phyloP scores from a whole-genome alignment of 2,888 invertebrate genomes.

The Synergus itoensis region DNA sequence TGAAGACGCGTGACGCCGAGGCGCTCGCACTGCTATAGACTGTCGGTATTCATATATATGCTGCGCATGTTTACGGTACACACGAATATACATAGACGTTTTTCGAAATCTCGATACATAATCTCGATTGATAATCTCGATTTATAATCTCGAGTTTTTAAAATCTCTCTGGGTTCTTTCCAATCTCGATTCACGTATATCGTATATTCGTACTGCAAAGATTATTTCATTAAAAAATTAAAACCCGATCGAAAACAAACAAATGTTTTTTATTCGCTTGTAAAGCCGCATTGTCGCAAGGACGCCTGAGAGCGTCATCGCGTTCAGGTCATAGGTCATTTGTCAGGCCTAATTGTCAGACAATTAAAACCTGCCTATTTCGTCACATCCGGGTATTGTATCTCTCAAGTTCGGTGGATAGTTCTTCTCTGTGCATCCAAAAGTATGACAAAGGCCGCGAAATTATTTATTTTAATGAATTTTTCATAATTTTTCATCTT shows the following conservation, averaged over 20 bases:
- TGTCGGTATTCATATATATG: conserved; percentile 77
- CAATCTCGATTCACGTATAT: conserved; percentile 60
- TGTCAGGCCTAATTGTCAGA: not conserved
- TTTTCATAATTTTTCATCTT: conserved; percentile 46
- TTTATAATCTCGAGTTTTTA: conserved; percentile 39
- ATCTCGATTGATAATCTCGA: conserved; percentile 44
- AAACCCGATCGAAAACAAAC: conserved; percentile 76
- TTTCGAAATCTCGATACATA: conserved; percentile 35
- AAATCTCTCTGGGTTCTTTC: conserved; percentile 45
- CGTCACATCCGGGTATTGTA: conserved; percentile 46
- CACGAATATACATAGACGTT: conserved; percentile 72
- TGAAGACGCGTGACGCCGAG: conserved; percentile 76
- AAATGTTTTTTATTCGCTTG: conserved; percentile 71
- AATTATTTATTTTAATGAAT: conserved; percentile 47
- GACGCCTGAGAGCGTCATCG: conserved; percentile 18
- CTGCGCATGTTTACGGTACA: conserved; percentile 77
- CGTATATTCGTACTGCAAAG: conserved; percentile 74
- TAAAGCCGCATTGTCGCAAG: conserved; percentile 68
- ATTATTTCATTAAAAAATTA: conserved; percentile 79
- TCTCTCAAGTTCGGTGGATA: conserved; percentile 62
- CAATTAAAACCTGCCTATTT: conserved; percentile 47
- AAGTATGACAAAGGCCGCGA: conserved; percentile 75
- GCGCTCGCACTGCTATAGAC: conserved; percentile 78
- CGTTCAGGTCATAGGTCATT: conserved; percentile 39
- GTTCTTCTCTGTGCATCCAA: conserved; percentile 67